phyloP scores from a whole-genome alignment of 2,113 vertebrate genomes.

The Psittacula cyanocephala region DNA sequence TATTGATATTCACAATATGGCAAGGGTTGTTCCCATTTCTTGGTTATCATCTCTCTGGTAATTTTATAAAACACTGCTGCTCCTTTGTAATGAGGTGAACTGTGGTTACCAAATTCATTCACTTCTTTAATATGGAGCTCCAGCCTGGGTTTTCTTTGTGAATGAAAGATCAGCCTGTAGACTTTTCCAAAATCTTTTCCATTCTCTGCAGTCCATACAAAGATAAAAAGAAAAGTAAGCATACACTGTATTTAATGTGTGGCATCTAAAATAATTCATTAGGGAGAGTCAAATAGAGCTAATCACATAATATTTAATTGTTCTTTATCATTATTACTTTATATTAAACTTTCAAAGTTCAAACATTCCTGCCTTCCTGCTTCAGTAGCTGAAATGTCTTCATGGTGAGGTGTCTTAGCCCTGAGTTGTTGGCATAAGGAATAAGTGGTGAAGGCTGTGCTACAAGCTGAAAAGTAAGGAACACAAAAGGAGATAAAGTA shows the following conservation, averaged over 20 bases:
- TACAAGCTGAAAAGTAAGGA: neutral
- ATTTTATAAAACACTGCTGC: slow-evolving; percentile 78
- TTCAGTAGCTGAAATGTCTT: neutral
- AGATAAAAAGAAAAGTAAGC: neutral
- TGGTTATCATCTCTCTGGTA: slow-evolving; percentile 69
- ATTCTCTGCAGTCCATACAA: slow-evolving; percentile 49
- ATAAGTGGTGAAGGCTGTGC: neutral
- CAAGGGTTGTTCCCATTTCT: slow-evolving; percentile 46
- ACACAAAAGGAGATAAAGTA: neutral
- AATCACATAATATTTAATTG: neutral
- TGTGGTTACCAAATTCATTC: slow-evolving; percentile 87
- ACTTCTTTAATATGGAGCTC: slow-evolving; percentile 79
- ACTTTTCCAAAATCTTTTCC: slow-evolving; percentile 64
- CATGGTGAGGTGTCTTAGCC: neutral
- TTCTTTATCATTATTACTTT: neutral
- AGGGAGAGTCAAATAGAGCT: neutral
- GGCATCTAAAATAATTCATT: neutral
- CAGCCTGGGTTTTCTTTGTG: slow-evolving; percentile 78
- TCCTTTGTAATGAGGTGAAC: slow-evolving; percentile 88
- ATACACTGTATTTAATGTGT: neutral
- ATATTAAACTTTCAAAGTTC: neutral
- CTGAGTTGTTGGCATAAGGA: neutral
- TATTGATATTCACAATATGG: slow-evolving; percentile 17
- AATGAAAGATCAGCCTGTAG: slow-evolving; percentile 82
- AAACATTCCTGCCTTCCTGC: neutral